Conservation (phyloP, 1,140 invertebrate species). For the Macrobrachium nipponense region DNA sequence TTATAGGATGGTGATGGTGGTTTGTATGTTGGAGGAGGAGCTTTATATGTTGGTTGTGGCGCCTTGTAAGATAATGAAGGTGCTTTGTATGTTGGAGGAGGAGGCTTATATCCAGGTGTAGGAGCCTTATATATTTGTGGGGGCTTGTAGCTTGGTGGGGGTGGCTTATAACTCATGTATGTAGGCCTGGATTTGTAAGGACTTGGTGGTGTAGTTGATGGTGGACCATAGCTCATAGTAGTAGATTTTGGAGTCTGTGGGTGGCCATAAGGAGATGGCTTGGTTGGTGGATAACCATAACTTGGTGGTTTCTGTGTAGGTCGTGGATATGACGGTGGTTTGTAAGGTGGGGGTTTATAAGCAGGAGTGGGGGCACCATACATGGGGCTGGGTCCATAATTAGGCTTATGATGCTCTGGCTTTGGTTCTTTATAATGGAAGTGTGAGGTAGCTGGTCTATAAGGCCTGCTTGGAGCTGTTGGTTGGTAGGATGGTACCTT, state of each 20-base stretch:
- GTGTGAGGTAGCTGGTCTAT: constrained; percentile 32
- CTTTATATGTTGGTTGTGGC: too few species aligned
- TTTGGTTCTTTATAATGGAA: constrained; percentile 36
- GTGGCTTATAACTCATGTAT: neutral
- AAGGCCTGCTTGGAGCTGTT: constrained; percentile 14
- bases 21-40: too few species aligned
- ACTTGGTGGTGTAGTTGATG: neutral
- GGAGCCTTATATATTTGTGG: too few species aligned
- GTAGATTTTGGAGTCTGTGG: neutral
- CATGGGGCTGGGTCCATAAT: constrained; percentile 1
- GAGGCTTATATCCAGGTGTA: too few species aligned
- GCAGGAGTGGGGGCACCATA: constrained; percentile 13
- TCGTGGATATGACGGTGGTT: neutral
- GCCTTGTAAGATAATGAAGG: too few species aligned
- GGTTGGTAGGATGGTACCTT: neutral
- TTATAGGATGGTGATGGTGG: neutral
- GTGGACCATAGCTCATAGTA: neutral
- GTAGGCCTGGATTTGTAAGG: neutral
- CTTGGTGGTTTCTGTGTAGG: neutral
- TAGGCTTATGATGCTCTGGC: constrained; percentile 37
- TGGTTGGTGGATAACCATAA: neutral
- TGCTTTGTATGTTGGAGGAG: too few species aligned
- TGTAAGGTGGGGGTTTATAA: constrained; percentile 1
- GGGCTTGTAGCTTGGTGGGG: too few species aligned
- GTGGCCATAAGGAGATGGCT: neutral